Percentiles rank a stretch among this genome's conserved stretches.
phyloP scores from a whole-genome alignment of 37 sponge, comb jelly and placozoan species.

The Dysidea cf. avara region DNA sequence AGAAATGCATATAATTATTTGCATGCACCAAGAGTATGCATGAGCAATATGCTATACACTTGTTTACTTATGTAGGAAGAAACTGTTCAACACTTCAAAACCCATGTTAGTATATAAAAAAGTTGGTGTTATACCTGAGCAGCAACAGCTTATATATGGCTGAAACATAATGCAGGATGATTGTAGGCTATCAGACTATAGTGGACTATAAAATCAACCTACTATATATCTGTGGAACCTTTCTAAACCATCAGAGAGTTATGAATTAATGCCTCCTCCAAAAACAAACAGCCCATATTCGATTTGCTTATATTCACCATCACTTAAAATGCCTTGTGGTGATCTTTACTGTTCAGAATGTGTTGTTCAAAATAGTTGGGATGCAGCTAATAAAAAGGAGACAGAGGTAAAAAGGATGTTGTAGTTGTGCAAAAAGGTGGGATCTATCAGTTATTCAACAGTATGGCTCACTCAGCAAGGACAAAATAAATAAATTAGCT shows the following conservation, averaged over 20 bases:
- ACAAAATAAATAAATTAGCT: constrained; percentile 14
- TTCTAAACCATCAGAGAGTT: too few species aligned
- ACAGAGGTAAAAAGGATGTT: constrained; percentile 17
- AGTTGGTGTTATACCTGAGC: constrained; percentile 12
- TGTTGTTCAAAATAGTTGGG: constrained; percentile 19
- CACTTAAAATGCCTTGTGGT: constrained; percentile 20
- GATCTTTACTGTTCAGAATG: constrained; percentile 1
- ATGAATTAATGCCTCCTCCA: too few species aligned
- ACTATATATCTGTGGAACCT: constrained; percentile 39
- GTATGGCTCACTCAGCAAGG: constrained; percentile 10
- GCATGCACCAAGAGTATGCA: too few species aligned
- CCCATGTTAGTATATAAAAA: constrained; percentile 32
- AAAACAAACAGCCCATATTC: constrained; percentile 13
- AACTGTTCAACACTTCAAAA: too few species aligned
- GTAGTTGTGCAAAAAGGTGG: constrained; percentile 34
- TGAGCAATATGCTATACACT: too few species aligned
- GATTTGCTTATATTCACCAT: neutral
- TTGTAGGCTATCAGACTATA: constrained; percentile 25
- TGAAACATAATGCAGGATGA: constrained; percentile 41
- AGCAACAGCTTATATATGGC: constrained; percentile 47
- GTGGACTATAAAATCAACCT: constrained; percentile 10
- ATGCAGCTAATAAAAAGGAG: constrained; percentile 7
- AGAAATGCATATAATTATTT: too few species aligned
- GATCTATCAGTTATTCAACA: constrained; percentile 15
- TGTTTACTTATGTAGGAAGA: too few species aligned